Evolutionary conservation across 1,140 invertebrate species (phyloP), one percentile per base, ranked within the genome.

Genomic region (Harpegnathos saltator): DNA sequence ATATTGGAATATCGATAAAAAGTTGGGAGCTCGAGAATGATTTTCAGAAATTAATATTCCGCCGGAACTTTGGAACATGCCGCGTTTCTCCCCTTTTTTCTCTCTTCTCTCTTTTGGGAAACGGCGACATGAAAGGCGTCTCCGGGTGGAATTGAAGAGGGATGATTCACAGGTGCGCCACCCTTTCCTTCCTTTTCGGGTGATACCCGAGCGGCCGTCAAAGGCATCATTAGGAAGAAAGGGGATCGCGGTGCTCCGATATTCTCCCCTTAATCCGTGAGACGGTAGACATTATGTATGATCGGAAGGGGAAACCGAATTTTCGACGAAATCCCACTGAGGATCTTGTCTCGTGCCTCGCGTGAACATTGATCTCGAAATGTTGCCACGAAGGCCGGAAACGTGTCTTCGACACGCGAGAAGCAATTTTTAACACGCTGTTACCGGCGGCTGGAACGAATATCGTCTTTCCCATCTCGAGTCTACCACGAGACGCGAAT

Each of bases 191-290:
- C 63, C 66, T n/a, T n/a, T n/a, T n/a, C n/a, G n/a, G 44, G 61
- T 58, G 59, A 82, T 44, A 72, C 62, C 68, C 62, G 69, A 69
- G 48, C 56, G 59, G 26, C 19, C 38, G 77, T 56, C 62, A 50
- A 82, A 74, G 62, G 50, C 69, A 22, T 48, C 68, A 59, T 71
- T 63, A 63, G 26, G 78, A 65, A 63, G 72, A 83, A 83, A 83
- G 68, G 52, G 62, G 65, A 75, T 66, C 29, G 68, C 15, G 24
- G 14, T 52, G 11, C 68, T 44, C 44, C 33, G 24, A 19, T 72
- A 24, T 48, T 82, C 75, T 71, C 22, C 80, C 84, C 75, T 87
- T 87, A 83, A 86, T 86, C 85, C 68, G 78, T 80, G 17, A 44
- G 33, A 29, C 12, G 52, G 63, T 59, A 58, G 82, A 83, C 56